Percentiles rank a stretch among this genome's conserved stretches.
Evolutionary conservation across 2,888 invertebrate genomes (phyloP).

Genomic region (Temnothorax rugatulus): DNA sequence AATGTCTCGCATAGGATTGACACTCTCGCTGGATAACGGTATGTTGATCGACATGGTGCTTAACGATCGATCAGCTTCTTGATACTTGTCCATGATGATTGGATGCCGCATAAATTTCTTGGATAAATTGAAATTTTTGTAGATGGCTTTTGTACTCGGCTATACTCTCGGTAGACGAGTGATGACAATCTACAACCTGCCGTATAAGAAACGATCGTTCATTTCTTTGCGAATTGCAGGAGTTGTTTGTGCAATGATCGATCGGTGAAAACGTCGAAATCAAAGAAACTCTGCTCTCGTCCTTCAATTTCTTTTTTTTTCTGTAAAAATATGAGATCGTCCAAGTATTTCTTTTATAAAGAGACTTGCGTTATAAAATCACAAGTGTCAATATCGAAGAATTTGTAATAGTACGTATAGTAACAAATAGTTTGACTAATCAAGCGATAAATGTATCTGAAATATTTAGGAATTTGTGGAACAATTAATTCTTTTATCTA

Average conservation of each 20-base stretch:
- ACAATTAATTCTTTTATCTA: background rate
- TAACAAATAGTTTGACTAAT: background rate
- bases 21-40: constrained; percentile 62
- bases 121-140: constrained; percentile 68
- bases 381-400: background rate
- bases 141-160: constrained; percentile 65
- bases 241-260: constrained; percentile 79
- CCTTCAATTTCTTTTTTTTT: constrained; percentile 66
- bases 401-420: background rate
- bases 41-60: constrained; percentile 64
- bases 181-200: constrained; percentile 76
- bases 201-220: constrained; percentile 72
- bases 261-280: constrained; percentile 84
- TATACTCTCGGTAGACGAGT: constrained; percentile 73
- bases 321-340: constrained; percentile 57
- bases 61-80: constrained; percentile 67
- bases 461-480: background rate
- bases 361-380: background rate
- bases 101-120: constrained; percentile 56
- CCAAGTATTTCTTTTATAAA: background rate
- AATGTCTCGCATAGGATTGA: constrained; percentile 63
- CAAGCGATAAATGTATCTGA: background rate
- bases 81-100: constrained; percentile 63
- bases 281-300: constrained; percentile 78
- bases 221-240: constrained; percentile 75